Conservation (phyloP, 1,140 invertebrate species). For the Potamilus streckersoni region DNA sequence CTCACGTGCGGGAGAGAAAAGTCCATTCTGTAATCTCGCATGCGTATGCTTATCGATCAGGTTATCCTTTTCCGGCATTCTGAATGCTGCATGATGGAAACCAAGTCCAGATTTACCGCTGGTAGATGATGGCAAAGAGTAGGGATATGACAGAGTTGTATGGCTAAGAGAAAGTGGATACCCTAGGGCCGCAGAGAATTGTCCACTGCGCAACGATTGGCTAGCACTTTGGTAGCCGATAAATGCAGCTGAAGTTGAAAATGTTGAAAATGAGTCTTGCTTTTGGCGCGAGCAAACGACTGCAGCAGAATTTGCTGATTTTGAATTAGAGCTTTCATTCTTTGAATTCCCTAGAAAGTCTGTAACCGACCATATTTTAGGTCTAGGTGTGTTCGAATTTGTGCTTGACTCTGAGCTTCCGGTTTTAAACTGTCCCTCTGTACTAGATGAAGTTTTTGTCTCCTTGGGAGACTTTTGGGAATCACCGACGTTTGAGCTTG, state of each 20-base stretch:
- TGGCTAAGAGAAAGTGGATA: conserved; percentile 51
- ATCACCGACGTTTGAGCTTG: no score
- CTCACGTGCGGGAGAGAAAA: conserved; percentile 29
- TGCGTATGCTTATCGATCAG: conserved; percentile 28
- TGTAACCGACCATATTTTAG: conserved; percentile 32
- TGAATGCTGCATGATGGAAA: conserved; percentile 26
- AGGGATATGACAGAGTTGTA: conserved; percentile 53
- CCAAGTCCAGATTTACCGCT: conserved; percentile 36
- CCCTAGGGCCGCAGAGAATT: conserved; percentile 20
- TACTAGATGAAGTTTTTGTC: no score
- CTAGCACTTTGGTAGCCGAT: conserved; percentile 17
- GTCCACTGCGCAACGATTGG: conserved; percentile 17
- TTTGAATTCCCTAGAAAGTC: conserved; percentile 27
- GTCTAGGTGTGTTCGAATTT: conserved; percentile 3
- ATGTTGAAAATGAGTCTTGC: no score
- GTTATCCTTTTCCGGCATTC: conserved; percentile 26
- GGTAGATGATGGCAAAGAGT: conserved; percentile 46
- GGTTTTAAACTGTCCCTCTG: no score
- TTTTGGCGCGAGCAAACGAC: conserved; percentile 25
- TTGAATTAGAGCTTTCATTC: conserved; percentile 7
- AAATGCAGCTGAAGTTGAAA: conserved; percentile 20
- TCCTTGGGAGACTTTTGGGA: no score
- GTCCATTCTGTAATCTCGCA: conserved; percentile 22
- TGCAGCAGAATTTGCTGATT: conserved; percentile 17
- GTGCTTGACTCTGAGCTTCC: no score